Conservation (phyloP, 2,888 invertebrate species). For the Neoaliturus tenellus region DNA sequence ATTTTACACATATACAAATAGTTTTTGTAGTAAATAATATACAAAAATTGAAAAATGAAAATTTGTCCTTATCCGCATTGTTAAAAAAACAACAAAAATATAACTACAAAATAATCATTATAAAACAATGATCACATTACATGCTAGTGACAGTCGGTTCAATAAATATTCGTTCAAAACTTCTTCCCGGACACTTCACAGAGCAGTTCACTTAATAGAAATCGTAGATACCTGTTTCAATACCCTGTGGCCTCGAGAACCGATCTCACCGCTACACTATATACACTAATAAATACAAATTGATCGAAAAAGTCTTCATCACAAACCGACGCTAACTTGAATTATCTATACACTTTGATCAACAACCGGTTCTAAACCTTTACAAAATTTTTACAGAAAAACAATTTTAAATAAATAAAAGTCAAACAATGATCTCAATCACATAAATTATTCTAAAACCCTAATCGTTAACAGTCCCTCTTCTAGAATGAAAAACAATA, state of each 20-base stretch:
- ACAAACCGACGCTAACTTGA: background rate
- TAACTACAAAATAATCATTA: slow-evolving; percentile 19
- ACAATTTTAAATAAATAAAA: slow-evolving; percentile 44
- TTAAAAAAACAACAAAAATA: background rate
- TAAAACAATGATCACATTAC: slow-evolving; percentile 30
- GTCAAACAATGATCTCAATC: background rate
- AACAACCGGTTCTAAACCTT: slow-evolving; percentile 35
- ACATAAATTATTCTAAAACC: slow-evolving; percentile 12
- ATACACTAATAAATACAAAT: slow-evolving; percentile 21
- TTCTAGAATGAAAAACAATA: background rate
- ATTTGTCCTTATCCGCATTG: slow-evolving; percentile 9
- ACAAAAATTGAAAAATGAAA: slow-evolving; percentile 9
- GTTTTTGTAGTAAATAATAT: slow-evolving; percentile 19
- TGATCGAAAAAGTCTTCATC: background rate
- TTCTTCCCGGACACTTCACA: background rate
- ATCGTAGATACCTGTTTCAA: background rate
- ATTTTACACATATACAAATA: slow-evolving; percentile 28
- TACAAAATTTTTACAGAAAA: slow-evolving; percentile 13
- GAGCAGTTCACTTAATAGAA: background rate
- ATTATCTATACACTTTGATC: slow-evolving; percentile 5
- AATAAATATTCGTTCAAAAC: background rate
- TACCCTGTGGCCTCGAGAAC: slow-evolving; percentile 4
- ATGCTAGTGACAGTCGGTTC: background rate
- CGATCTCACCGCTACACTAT: background rate
- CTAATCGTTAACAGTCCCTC: slow-evolving; percentile 10